Evolutionary conservation across 2,797 vertebrate genomes (phyloP), one percentile per base, ranked within the genome.

Genomic region (Tachyglossus aculeatus): DNA sequence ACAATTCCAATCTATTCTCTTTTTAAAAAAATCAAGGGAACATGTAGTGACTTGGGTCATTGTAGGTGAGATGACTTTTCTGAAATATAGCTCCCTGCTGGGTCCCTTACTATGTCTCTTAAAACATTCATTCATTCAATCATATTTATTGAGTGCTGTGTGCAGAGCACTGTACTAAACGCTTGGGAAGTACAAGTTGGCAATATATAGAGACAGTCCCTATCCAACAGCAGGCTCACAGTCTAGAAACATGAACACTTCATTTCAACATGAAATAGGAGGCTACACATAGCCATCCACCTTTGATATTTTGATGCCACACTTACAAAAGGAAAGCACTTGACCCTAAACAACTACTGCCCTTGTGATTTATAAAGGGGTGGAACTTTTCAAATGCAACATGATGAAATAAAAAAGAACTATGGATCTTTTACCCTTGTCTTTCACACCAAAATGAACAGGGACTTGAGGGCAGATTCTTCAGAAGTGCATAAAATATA

Each of bases 51-150:
- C 55, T 51, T 33, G 12, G 40, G 16, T 39, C 45, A 16, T 65
- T 71, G 59, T 71, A 15, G 74, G 7, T 44, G n/a, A 50, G 59
- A 19, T 48, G 36, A 52, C 61, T 56, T 6, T 44, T 68, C 18
- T 67, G 25, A 41, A 50, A 61, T 32, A 19, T 40, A 43, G 9
- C 36, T 66, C 59, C 51, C 45, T 15, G 4, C 21, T 9, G 8
- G 1, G 0, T 16, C 66, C 38, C 56, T 68, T 6, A 31, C 51
- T 6, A 14, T 37, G 16, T 31, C 34, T 48, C 5, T 11, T n/a
- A n/a, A n/a, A n/a, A n/a, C n/a, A n/a, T n/a, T n/a, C n/a, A n/a
- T n/a, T n/a, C n/a, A n/a, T n/a, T n/a, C n/a, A n/a, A n/a, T n/a
- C n/a, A n/a, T n/a, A n/a, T n/a, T n/a, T n/a, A n/a, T n/a, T n/a